A percentile compares a stretch with the other conserved stretches of the same genome.
phyloP scores from a whole-genome alignment of 2,797 vertebrate genomes.

The Phalanger gymnotis region DNA sequence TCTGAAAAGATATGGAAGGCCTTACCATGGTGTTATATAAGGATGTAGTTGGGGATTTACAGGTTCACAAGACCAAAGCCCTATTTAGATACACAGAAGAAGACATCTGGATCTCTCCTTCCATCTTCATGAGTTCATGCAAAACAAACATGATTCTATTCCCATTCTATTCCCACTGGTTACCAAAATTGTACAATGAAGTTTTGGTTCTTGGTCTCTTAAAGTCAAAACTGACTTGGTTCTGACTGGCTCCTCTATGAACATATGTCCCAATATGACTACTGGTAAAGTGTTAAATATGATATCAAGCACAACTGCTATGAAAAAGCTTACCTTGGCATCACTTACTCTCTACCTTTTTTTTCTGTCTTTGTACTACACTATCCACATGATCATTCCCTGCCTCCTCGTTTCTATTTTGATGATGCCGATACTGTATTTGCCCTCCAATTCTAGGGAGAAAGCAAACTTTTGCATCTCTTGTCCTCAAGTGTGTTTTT shows the following conservation, averaged over 20 bases:
- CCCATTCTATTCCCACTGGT: slow-evolving; percentile 97
- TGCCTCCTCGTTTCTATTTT: slow-evolving; percentile 98
- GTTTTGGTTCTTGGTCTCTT: slow-evolving; percentile 97
- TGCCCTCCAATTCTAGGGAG: slow-evolving; percentile 96
- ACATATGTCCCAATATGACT: slow-evolving; percentile 92
- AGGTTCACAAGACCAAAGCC: slow-evolving; percentile 98
- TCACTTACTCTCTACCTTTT: slow-evolving; percentile 97
- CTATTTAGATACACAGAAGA: slow-evolving; percentile 94
- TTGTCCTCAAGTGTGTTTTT: slow-evolving; percentile 97
- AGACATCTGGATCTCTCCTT: slow-evolving; percentile 97
- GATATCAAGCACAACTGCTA: slow-evolving; percentile 99
- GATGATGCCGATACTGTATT: slow-evolving; percentile 96
- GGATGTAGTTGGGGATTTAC: slow-evolving; percentile 97
- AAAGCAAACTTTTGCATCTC: slow-evolving; percentile 96
- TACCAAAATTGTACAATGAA: slow-evolving; percentile 99
- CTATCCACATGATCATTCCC: slow-evolving; percentile 98
- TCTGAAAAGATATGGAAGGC: slow-evolving; percentile 97
- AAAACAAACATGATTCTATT: slow-evolving; percentile 97
- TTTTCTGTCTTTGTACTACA: slow-evolving; percentile 96
- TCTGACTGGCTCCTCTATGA: slow-evolving; percentile 94
- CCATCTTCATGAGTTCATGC: slow-evolving; percentile 99
- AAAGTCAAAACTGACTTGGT: slow-evolving; percentile 98
- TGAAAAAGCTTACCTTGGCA: slow-evolving; percentile 94
- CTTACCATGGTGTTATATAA: slow-evolving; percentile 96
- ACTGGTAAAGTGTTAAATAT: slow-evolving; percentile 97